phyloP scores from a whole-genome alignment of 2,888 invertebrate genomes.

The Steinernema scapterisci region DNA sequence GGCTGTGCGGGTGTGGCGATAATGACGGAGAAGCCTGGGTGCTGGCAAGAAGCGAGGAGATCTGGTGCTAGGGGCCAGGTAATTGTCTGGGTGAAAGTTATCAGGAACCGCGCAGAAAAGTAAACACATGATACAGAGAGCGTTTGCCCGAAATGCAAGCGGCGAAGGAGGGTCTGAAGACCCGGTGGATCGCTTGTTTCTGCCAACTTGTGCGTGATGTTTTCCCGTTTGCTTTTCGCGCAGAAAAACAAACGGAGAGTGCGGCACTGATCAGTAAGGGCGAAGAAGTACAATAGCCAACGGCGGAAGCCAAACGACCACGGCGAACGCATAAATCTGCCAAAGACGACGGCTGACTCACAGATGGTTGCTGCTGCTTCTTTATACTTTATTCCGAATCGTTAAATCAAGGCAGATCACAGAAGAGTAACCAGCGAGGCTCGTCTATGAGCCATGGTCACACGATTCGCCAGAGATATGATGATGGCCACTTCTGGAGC shows the following conservation, averaged over 20 bases:
- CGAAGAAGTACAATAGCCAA: slow-evolving; percentile 15
- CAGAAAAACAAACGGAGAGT: background rate
- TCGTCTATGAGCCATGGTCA: background rate
- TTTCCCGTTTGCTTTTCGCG: background rate
- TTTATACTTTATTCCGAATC: slow-evolving; percentile 19
- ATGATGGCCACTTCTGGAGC: too few species aligned
- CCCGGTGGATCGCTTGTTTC: too few species aligned
- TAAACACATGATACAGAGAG: slow-evolving; percentile 13
- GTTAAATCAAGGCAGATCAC: slow-evolving; percentile 28
- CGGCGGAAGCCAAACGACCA: slow-evolving; percentile 9
- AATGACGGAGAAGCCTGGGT: background rate
- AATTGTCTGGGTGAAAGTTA: slow-evolving; percentile 25
- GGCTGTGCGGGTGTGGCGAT: background rate
- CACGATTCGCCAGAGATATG: background rate
- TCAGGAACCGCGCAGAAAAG: slow-evolving; percentile 22
- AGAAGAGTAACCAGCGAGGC: background rate
- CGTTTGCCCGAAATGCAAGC: background rate
- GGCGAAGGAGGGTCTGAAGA: background rate
- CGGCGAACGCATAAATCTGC: slow-evolving; percentile 20
- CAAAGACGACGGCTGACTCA: slow-evolving; percentile 28
- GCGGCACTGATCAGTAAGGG: background rate
- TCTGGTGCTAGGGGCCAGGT: background rate
- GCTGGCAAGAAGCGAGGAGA: background rate
- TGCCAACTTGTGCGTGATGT: background rate
- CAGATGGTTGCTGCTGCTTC: slow-evolving; percentile 28